Percentiles rank a stretch among this genome's conserved stretches.
phyloP scores from a whole-genome alignment of 2,113 vertebrate genomes.

The Malurus cyaneus region DNA sequence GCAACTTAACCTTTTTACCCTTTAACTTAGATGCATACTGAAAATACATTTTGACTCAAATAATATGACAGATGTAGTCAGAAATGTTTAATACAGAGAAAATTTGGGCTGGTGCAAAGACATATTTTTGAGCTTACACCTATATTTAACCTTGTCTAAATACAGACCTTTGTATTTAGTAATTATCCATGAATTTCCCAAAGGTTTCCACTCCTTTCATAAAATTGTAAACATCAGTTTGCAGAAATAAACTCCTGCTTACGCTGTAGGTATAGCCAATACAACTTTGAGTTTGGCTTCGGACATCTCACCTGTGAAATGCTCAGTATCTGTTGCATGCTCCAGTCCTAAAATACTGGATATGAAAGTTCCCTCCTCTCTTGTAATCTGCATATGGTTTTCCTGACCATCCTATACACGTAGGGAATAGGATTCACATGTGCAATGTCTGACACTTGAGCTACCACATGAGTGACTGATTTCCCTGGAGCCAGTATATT shows the following conservation, averaged over 20 bases:
- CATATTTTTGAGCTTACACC: constrained; percentile 1
- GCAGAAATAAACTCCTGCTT: not conserved
- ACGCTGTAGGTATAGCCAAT: not conserved
- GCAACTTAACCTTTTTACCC: constrained; percentile 31
- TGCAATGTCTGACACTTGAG: not conserved
- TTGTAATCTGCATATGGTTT: not conserved
- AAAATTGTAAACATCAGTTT: not conserved
- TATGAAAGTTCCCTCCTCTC: not conserved
- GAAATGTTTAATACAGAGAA: not conserved
- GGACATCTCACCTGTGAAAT: not conserved
- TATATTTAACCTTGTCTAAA: constrained; percentile 52
- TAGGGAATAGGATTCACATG: not conserved
- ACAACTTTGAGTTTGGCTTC: not conserved
- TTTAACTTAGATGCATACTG: constrained; percentile 36
- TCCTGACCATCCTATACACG: not conserved
- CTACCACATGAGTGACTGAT: not conserved
- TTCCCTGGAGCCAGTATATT: not conserved
- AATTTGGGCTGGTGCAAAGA: not conserved
- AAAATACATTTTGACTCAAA: constrained; percentile 38
- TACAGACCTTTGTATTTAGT: not conserved
- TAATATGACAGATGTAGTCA: constrained; percentile 14
- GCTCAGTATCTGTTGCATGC: not conserved
- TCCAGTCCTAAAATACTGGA: not conserved
- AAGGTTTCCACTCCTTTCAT: not conserved
- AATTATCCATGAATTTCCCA: constrained; percentile 8